Base-by-base conservation (phyloP, 2,888 invertebrate species). In the Hermaeophaga mercurialis region DNA sequence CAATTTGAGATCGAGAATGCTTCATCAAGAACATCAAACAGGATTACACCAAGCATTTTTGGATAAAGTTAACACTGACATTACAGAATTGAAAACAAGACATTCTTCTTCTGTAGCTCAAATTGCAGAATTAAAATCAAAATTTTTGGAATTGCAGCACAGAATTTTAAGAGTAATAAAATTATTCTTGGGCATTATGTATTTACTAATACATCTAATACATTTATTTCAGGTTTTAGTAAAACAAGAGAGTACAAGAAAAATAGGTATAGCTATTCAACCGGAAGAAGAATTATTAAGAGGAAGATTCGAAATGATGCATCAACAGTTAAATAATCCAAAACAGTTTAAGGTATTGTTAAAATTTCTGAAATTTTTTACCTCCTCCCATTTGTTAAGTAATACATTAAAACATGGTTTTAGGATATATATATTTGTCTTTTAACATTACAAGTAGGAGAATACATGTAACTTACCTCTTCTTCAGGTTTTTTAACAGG, bases 241-340 rank as follows among this genome's bases (percentile, higher is more conserved):
- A 0, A 88, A 90, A 34, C 94, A 94, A 74, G 95, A 96, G 78
- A 88, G 91, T 59, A 84, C 87, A 1, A 84, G 95, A n/a, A 94
- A 94, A 75, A 86, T 90, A 56, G 96, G 96, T 5, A 85, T 91
- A 47, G 89, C 94, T 0, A 80, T 96, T 18, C 88, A 90, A 66
- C 90, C 91, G 0, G 95, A 96, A 68, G 97, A 97, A 76, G 96
- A 96, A 76, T 85, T 89, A 7, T 80, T 94, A n/a, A 84, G 92
- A 45, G 91, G 91, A 46, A 88, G 91, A 63, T 81, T 96, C 41
- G 94, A 96, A 77, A 87, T 89, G 50, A 85, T 96, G 73, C 88
- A 93, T 58, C 85, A 90, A 0, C 90, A 95, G 70, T 84, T 97
- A 12, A 91, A 93, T 67, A 90, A 92, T 9, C 96, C 96, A 22